Evolutionary conservation across 2,113 vertebrate genomes (phyloP).

Genomic region (Spheniscus mendiculus): DNA sequence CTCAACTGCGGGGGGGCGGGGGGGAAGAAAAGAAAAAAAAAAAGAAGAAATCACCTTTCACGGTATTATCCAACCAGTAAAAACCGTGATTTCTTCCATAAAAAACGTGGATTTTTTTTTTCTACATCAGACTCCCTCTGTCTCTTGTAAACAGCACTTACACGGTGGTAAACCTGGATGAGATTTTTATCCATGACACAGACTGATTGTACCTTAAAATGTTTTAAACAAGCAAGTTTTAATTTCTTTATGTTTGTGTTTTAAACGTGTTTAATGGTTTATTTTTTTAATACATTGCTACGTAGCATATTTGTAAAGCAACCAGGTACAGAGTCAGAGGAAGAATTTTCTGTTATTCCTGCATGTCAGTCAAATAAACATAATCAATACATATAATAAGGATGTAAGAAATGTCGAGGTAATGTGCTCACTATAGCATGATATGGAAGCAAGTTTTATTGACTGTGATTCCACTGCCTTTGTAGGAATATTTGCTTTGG

Average conservation of each 20-base stretch:
- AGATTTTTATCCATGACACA: neutral
- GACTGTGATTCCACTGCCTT: neutral
- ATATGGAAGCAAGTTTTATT: neutral
- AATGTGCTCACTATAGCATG: neutral
- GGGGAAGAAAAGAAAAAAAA: rapidly evolving
- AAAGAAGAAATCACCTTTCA: neutral
- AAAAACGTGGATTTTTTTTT: neutral
- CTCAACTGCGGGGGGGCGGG: rapidly evolving
- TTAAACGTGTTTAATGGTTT: neutral
- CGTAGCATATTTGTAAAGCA: neutral
- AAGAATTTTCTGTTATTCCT: neutral
- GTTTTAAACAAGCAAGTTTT: neutral
- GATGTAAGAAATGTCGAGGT: neutral
- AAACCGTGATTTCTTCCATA: rapidly evolving
- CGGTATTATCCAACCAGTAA: neutral
- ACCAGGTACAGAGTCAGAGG: neutral
- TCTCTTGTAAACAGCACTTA: neutral
- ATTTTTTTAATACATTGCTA: neutral
- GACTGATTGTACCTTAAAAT: rapidly evolving
- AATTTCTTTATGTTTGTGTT: neutral
- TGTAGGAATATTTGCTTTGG: conserved; percentile 16
- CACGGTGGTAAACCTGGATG: neutral
- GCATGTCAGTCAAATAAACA: neutral
- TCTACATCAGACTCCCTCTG: neutral
- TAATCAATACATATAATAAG: neutral